These are phyloP conservation scores for Peromyscus melanophrys DNA, from an alignment of 2,797 vertebrate genomes.

Conservation along the genomic window DNA sequence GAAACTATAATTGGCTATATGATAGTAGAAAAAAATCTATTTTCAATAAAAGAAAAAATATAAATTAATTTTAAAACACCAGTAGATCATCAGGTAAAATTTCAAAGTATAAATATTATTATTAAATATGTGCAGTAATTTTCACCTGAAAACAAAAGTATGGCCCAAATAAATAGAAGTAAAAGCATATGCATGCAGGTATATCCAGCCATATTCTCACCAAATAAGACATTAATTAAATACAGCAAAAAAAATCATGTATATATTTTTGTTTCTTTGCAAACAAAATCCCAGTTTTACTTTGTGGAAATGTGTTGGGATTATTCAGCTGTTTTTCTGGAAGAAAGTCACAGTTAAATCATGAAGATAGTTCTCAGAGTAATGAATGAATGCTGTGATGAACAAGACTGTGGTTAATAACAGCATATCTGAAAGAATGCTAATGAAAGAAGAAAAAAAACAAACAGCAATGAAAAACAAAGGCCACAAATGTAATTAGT, in stretches of 20 bases:
- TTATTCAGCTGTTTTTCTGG: not conserved
- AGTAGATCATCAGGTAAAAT: not conserved
- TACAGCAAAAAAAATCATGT: not conserved
- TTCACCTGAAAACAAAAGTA: not conserved
- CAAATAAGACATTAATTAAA: not conserved
- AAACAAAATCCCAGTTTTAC: not conserved
- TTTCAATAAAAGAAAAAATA: too few relatives aligned
- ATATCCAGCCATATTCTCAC: too few relatives aligned
- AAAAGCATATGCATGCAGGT: not conserved
- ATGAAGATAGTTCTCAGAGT: not conserved
- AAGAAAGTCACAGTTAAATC: not conserved
- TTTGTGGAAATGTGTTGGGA: not conserved
- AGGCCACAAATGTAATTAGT: not conserved
- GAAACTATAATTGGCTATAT: not conserved
- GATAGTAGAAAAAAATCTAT: too few relatives aligned
- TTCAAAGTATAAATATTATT: not conserved
- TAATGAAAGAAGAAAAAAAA: not conserved
- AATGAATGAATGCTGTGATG: not conserved
- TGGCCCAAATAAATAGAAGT: not conserved
- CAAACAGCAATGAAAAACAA: not conserved
- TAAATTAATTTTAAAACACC: not conserved
- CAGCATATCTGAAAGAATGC: not conserved
- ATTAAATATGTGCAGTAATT: not conserved
- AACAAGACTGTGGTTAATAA: not conserved
- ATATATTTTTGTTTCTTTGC: not conserved